Percentiles rank a stretch among this genome's conserved stretches.
Evolutionary conservation across 37 sponge, comb jelly and placozoan species (phyloP).

Genomic region (Aphrocallistes beatrix): DNA sequence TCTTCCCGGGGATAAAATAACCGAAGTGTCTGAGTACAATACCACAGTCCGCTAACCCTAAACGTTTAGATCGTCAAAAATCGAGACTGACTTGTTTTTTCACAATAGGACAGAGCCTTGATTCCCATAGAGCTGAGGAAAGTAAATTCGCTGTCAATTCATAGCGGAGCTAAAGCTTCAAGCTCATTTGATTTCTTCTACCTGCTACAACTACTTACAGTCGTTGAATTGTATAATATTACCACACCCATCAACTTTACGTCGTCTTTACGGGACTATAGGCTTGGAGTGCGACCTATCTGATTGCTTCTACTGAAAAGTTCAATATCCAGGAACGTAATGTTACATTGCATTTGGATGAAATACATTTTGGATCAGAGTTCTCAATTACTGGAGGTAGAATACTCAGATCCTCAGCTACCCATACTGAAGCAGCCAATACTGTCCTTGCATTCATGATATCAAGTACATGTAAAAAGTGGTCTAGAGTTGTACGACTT

Average conservation of each 20-base stretch:
- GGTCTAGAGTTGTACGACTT: background rate
- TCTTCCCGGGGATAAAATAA: background rate
- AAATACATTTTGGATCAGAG: background rate
- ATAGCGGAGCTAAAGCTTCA: too few relatives aligned
- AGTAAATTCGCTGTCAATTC: background rate
- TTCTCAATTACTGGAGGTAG: background rate
- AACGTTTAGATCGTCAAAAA: background rate
- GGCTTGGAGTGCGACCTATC: slow-evolving; percentile 9
- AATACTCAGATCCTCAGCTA: background rate
- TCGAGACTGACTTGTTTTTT: background rate
- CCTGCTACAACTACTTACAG: too few relatives aligned
- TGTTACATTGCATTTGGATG: background rate
- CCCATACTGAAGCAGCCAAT: slow-evolving; percentile 2
- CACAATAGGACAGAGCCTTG: background rate
- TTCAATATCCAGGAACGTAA: background rate
- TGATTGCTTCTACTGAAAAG: background rate
- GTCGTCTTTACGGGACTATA: slow-evolving; percentile 17
- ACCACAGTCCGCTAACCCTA: background rate
- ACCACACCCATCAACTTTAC: slow-evolving; percentile 8
- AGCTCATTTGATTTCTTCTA: too few relatives aligned
- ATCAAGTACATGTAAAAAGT: slow-evolving; percentile 10
- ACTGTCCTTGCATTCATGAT: slow-evolving; percentile 8
- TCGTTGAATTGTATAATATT: background rate
- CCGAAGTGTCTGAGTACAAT: background rate
- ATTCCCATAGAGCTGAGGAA: background rate